Evolutionary conservation across 2,113 vertebrate genomes (phyloP), one percentile per base, ranked within the genome.

Genomic region (Callipepla californica): DNA sequence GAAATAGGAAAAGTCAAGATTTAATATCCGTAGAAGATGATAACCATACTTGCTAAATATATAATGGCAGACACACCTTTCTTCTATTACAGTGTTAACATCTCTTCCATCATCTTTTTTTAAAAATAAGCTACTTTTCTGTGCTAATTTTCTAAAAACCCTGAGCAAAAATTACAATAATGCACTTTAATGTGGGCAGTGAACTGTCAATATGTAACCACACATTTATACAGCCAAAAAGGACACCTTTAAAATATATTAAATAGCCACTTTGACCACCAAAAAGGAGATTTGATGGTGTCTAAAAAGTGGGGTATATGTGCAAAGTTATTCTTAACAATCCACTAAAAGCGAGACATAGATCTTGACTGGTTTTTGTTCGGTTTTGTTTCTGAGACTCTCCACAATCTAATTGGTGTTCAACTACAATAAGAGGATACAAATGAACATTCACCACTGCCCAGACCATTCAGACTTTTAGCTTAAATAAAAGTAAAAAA

Each of bases 101-200:
- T 97, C 96, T 98, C 97, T 98, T 97, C 98, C 97, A 50, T 98
- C 97, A 95, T 97, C 97, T 97, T 98, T 97, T 97, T 98, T 97
- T 85, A 98, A 98, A 98, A 98, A 98, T 98, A 98, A 98, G 98
- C 98, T 98, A 98, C 98, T 96, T 98, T 98, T 98, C 98, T 98
- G 97, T 98, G 98, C 97, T 98, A 98, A 98, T 98, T 98, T 98
- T 98, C 98, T 98, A 98, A 98, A 98, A 98, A 99, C 98, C 99
- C 98, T 99, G 99, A 99, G 99, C 98, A 98, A 99, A 98, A 98
- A 97, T 98, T 98, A 98, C 98, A 98, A 98, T 99, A 99, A 99
- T 99, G 98, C 98, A 99, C 98, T 99, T 99, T 98, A 98, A 98
- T 98, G 97, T 98, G 98, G 98, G 98, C 98, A 98, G 98, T 98